A percentile compares a stretch with the other conserved stretches of the same genome.
Conservation (phyloP, 2,888 invertebrate genomes). For the Lasioglossum oenotherae region DNA sequence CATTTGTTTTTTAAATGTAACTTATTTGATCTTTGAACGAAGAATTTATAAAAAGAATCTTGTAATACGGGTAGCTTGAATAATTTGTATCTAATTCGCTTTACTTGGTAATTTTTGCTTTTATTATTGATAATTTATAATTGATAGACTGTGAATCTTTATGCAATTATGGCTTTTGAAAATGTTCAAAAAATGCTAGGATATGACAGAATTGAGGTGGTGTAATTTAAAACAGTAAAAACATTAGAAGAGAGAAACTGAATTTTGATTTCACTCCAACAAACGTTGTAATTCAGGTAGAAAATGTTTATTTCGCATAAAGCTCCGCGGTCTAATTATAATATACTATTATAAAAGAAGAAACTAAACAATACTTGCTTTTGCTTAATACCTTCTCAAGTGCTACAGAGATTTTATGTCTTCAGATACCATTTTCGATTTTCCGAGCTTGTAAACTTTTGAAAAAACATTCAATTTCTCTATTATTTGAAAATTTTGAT, state of each 20-base stretch:
- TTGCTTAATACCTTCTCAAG: constrained; percentile 12
- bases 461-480: constrained; percentile 1
- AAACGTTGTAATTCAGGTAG: no score
- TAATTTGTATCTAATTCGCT: background rate
- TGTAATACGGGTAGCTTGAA: background rate
- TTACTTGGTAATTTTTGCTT: background rate
- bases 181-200: no score
- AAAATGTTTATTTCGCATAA: no score
- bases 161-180: no score
- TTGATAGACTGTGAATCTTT: no score
- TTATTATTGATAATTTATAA: background rate
- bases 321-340: background rate
- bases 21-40: background rate
- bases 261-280: no score
- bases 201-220: no score
- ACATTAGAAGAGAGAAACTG: no score
- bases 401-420: constrained; percentile 27
- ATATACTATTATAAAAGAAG: background rate
- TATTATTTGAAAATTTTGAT: background rate
- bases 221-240: no score
- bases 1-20: background rate
- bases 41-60: background rate
- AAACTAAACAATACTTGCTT: background rate
- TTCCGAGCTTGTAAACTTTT: background rate
- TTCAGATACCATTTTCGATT: constrained; percentile 13